phyloP scores from a whole-genome alignment of 1,140 invertebrate species.

The Chironomus tepperi region DNA sequence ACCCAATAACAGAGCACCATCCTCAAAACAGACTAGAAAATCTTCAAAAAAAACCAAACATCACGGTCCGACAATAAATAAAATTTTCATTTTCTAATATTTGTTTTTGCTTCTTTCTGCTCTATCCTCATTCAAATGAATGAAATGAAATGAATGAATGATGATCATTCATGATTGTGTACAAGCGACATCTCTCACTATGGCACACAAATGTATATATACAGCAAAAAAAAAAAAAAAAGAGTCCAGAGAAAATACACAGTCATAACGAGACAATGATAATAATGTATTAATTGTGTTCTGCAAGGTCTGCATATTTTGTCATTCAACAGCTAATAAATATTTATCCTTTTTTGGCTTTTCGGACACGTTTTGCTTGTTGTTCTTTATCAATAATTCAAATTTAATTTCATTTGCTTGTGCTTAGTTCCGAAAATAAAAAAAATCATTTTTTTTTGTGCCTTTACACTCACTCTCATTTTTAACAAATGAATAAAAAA shows the following conservation, averaged over 20 bases:
- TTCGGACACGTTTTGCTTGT: neutral
- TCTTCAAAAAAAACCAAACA: too few species aligned
- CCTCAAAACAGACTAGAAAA: too few species aligned
- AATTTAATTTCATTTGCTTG: constrained; percentile 3
- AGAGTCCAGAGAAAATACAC: neutral
- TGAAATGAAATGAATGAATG: too few species aligned
- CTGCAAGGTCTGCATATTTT: neutral
- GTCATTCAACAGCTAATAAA: constrained; percentile 7
- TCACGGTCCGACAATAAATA: too few species aligned
- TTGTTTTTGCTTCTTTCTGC: too few species aligned
- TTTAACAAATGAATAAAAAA: neutral
- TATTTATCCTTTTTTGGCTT: neutral
- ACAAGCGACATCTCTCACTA: too few species aligned
- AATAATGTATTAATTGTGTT: neutral
- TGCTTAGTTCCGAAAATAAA: neutral
- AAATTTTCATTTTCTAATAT: too few species aligned
- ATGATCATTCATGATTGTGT: too few species aligned
- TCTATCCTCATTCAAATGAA: too few species aligned
- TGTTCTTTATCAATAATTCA: neutral
- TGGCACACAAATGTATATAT: neutral
- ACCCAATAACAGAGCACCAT: too few species aligned
- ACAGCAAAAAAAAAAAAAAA: too few species aligned
- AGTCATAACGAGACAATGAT: neutral
- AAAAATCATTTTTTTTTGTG: neutral
- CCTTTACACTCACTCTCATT: neutral